Evolutionary conservation across 2,888 invertebrate genomes (phyloP).

Genomic region (Lysandra coridon): DNA sequence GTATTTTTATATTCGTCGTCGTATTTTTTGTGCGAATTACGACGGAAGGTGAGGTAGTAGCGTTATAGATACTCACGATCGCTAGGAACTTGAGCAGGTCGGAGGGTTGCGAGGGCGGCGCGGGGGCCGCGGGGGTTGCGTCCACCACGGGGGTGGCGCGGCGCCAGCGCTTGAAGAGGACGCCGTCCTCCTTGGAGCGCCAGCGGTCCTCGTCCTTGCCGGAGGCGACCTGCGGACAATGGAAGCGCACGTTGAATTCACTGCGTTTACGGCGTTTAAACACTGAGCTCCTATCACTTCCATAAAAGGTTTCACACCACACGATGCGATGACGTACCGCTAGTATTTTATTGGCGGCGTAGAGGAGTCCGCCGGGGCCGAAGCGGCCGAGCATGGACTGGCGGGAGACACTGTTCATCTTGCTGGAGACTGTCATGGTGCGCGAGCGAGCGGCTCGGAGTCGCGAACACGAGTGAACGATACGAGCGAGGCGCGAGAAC

Average conservation of each 20-base stretch:
- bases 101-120: conserved; percentile 63
- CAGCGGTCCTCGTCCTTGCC: conserved; percentile 75
- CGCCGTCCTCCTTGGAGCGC: conserved; percentile 71
- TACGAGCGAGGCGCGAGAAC: conserved; percentile 55
- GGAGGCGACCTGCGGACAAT: conserved; percentile 77
- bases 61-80: conserved; percentile 83
- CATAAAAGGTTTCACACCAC: conserved; percentile 53
- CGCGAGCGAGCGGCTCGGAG: conserved; percentile 56
- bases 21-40: background rate
- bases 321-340: conserved; percentile 71
- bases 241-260: conserved; percentile 46
- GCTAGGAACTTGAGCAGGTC: conserved; percentile 86
- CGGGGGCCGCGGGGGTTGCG: conserved; percentile 50
- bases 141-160: conserved; percentile 59
- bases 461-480: conserved; percentile 63
- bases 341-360: conserved; percentile 75
- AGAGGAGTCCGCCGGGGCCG: conserved; percentile 74
- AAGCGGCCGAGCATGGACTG: conserved; percentile 72
- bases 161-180: conserved; percentile 73
- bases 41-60: background rate
- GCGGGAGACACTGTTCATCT: conserved; percentile 78
- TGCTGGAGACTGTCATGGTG: conserved; percentile 76
- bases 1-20: background rate
- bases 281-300: conserved; percentile 47
- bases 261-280: conserved; percentile 32